Evolutionary conservation across 2,113 vertebrate genomes (phyloP).

Genomic region (Atlantisia rogersi): DNA sequence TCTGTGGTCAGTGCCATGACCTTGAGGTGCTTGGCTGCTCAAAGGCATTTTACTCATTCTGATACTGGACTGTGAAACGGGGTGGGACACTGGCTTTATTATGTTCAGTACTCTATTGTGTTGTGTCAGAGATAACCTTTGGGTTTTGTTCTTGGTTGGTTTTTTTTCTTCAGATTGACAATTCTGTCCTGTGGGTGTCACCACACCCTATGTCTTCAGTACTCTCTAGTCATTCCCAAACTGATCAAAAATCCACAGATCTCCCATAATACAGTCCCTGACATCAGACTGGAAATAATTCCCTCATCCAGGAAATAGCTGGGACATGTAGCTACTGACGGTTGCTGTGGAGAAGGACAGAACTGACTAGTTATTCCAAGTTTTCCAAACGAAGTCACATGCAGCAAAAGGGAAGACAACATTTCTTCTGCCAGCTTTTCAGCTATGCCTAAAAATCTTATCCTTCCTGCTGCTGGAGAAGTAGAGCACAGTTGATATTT

Average conservation of each 20-base stretch:
- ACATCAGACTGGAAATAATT: slow-evolving; percentile 26
- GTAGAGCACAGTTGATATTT: neutral
- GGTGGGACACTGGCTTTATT: neutral
- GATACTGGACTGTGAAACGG: neutral
- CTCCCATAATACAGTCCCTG: neutral
- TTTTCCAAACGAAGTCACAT: slow-evolving; percentile 33
- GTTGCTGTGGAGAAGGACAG: slow-evolving; percentile 29
- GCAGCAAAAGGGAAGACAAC: neutral
- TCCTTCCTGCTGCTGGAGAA: neutral
- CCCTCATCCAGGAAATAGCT: slow-evolving; percentile 42
- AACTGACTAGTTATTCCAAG: slow-evolving; percentile 4
- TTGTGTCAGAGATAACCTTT: neutral
- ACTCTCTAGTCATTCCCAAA: neutral
- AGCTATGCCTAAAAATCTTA: neutral
- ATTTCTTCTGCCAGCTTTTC: neutral
- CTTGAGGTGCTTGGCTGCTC: neutral
- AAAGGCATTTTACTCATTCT: neutral
- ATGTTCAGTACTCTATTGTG: neutral
- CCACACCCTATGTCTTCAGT: neutral
- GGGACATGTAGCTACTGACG: neutral
- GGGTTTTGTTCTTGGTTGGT: neutral
- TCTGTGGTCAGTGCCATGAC: too few species aligned
- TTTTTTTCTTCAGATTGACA: neutral
- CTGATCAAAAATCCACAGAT: neutral
- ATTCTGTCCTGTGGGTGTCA: accelerated